These are phyloP conservation scores for Chromis chromis DNA, from an alignment of 2,797 vertebrate species.

Conservation along the genomic window DNA sequence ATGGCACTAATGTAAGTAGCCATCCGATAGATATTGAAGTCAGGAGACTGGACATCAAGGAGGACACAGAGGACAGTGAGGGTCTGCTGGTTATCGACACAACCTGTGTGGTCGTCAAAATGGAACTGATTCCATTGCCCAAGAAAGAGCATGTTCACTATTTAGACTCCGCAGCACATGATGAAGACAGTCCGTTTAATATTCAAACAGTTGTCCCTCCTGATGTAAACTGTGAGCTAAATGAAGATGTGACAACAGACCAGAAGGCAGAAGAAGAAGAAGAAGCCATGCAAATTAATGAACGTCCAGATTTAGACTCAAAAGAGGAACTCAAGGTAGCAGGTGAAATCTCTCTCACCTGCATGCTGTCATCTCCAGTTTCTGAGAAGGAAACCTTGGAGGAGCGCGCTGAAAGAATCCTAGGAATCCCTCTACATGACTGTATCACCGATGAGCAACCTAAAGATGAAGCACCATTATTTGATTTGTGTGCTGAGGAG, in stretches of 20 bases:
- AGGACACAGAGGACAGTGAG: slow-evolving; percentile 56
- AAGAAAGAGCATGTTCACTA: slow-evolving; percentile 80
- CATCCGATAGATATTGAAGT: slow-evolving; percentile 47
- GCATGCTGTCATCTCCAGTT: neutral
- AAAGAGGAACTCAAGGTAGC: slow-evolving; percentile 20
- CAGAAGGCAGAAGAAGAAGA: slow-evolving; percentile 30
- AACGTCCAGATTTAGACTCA: slow-evolving; percentile 18
- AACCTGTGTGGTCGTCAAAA: slow-evolving; percentile 80
- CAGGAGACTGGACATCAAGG: slow-evolving; percentile 50
- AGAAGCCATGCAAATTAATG: neutral
- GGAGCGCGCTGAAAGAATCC: slow-evolving; percentile 68
- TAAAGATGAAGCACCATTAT: neutral
- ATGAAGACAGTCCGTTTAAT: slow-evolving; percentile 38
- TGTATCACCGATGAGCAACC: slow-evolving; percentile 27
- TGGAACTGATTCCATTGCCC: slow-evolving; percentile 78
- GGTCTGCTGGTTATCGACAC: slow-evolving; percentile 75
- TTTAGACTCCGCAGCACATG: slow-evolving; percentile 42
- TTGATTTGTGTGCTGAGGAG: slow-evolving; percentile 15
- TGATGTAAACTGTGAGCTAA: slow-evolving; percentile 28
- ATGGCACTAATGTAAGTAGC: neutral
- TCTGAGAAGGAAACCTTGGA: slow-evolving; percentile 65
- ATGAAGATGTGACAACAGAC: slow-evolving; percentile 33
- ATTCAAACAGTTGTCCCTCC: neutral
- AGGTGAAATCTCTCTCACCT: slow-evolving; percentile 17
- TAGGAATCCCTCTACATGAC: slow-evolving; percentile 69